These are phyloP conservation scores for Ormia ochracea DNA, from an alignment of 2,888 invertebrate species.

Conservation along the genomic window DNA sequence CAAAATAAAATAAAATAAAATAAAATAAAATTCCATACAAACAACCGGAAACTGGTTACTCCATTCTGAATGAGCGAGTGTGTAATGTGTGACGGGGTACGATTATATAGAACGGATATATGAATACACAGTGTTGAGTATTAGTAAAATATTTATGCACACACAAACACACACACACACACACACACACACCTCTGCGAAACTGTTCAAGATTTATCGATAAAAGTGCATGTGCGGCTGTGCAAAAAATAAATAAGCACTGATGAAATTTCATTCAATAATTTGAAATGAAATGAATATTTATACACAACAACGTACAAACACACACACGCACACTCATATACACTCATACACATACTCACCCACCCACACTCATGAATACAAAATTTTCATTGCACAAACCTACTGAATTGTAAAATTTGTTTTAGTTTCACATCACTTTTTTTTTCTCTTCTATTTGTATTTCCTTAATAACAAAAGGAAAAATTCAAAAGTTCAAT, in stretches of 20 bases:
- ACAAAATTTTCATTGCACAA: slow-evolving; percentile 13
- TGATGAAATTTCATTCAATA: slow-evolving; percentile 54
- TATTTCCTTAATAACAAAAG: not conserved
- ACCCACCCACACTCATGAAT: not conserved
- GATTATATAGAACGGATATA: slow-evolving; percentile 49
- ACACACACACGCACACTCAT: not conserved
- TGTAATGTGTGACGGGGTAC: not conserved
- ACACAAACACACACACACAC: not conserved
- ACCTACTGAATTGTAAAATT: slow-evolving; percentile 58
- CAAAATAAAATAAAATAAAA: not conserved
- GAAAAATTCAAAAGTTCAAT: slow-evolving; percentile 17
- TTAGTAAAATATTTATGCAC: slow-evolving; percentile 40
- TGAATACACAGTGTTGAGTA: slow-evolving; percentile 17
- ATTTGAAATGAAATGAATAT: slow-evolving; percentile 45
- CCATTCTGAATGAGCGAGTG: not conserved
- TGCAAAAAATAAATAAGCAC: slow-evolving; percentile 33
- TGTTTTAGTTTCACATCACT: slow-evolving; percentile 50
- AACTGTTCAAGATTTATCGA: not conserved
- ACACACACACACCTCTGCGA: not conserved
- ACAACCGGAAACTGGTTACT: slow-evolving; percentile 59
- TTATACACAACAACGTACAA: slow-evolving; percentile 5
- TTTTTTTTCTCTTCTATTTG: not conserved
- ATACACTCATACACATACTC: not conserved
- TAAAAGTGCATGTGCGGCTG: not conserved
- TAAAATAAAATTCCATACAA: slow-evolving; percentile 14